Conservation (phyloP, 2,113 vertebrate species). For the Dermatemys mawii region DNA sequence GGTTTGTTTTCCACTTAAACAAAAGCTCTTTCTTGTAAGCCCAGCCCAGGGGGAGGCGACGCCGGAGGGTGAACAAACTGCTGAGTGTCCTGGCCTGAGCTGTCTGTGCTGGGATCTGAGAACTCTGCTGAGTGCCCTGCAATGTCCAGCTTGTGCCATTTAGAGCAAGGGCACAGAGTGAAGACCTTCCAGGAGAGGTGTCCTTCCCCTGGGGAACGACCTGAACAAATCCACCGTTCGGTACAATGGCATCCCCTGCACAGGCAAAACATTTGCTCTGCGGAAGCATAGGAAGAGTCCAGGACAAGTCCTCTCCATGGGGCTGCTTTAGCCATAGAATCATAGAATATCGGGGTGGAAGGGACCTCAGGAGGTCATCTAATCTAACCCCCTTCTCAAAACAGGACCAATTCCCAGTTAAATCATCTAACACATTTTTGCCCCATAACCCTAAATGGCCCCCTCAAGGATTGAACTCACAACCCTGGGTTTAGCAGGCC, state of each 20-base stretch:
- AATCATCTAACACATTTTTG: no score
- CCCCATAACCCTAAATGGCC: no score
- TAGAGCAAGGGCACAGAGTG: neutral
- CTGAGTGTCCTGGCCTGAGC: neutral
- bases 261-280: accelerated
- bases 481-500: no score
- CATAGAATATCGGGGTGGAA: no score
- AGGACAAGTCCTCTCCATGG: neutral
- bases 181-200: neutral
- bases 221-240: neutral
- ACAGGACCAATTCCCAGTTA: no score
- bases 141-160: neutral
- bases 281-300: neutral
- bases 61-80: neutral
- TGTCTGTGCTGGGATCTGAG: neutral
- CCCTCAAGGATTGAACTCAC: no score
- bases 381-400: no score
- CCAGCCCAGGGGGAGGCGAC: neutral
- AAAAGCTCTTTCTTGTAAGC: neutral
- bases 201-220: neutral
- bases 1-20: neutral
- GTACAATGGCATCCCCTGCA: neutral
- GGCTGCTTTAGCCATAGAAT: neutral
- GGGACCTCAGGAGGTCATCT: no score
- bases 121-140: neutral